Percentiles rank a stretch among this genome's conserved stretches.
These are phyloP conservation scores for Sebastes itinus DNA, from an alignment of 2,797 vertebrate species.

Conservation along the genomic window DNA sequence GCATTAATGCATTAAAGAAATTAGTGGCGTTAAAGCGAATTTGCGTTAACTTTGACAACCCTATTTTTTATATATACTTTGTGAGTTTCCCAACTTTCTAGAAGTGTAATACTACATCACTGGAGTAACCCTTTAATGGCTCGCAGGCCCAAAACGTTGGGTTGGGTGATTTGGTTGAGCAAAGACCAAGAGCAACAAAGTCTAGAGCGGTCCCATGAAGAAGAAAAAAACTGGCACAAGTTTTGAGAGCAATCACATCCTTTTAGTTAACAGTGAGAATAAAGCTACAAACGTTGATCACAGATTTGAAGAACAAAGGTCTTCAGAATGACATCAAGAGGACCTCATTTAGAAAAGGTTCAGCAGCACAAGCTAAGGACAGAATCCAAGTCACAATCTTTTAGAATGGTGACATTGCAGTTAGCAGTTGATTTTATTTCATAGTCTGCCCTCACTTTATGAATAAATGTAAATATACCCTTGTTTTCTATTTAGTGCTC, in stretches of 20 bases:
- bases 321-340: slow-evolving; percentile 36
- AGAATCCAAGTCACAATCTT: slow-evolving; percentile 15
- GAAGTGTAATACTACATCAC: not conserved
- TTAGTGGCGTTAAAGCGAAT: too few species aligned
- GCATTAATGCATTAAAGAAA: too few species aligned
- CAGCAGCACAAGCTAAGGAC: slow-evolving; percentile 45
- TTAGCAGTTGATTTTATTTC: slow-evolving; percentile 10
- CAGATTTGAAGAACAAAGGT: slow-evolving; percentile 59
- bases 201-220: not conserved
- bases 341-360: slow-evolving; percentile 36
- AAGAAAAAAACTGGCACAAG: not conserved
- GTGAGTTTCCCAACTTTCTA: not conserved
- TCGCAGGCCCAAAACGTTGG: not conserved
- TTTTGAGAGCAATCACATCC: slow-evolving; percentile 46
- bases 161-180: not conserved
- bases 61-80: too few species aligned
- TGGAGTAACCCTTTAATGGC: not conserved
- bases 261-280: slow-evolving; percentile 60
- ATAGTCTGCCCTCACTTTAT: not conserved
- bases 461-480: slow-evolving; percentile 12
- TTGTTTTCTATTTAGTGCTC: slow-evolving; percentile 1
- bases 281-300: slow-evolving; percentile 66
- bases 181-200: not conserved
- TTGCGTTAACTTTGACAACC: too few species aligned
- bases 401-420: not conserved